Base-by-base conservation (phyloP, 2,888 invertebrate species). In the Polyploca ridens region DNA sequence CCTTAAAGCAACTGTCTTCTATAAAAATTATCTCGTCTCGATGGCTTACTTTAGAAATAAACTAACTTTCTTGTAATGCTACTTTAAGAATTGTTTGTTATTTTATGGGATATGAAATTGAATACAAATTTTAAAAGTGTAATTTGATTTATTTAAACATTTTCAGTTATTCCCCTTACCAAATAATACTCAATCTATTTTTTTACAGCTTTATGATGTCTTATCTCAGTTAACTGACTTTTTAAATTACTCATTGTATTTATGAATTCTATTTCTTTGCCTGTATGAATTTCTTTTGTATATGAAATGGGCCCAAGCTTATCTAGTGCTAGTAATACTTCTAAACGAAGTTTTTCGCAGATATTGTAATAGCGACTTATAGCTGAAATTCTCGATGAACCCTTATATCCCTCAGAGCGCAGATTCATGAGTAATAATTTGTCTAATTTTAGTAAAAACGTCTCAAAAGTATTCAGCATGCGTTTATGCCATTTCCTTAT, bases 311-410 rank as follows among this genome's bases (percentile, higher is more conserved):
- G 63, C 62, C 71, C 64, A 35, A 76, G 63, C 63, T 76, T 76
- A 64, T 76, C 76, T 10, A 75, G 65, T n/a, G 76, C 75, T 58
- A 76, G 70, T 63, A 73, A 69, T 11, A 75, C 67, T 65, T 76
- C 77, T 16, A 71, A 60, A 0, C 76, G 73, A 49, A 76, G 69
- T 35, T 72, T 74, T 14, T 73, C 69, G 41, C 76, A 76, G 46
- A 76, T 69, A 58, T 76, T 71, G 63, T 72, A 64, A 62, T 76
- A 70, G 62, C 7, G 63, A 33, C 67, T 64, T n/a, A 66, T 70
- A 57, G 66, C 63, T 0, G 70, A 73, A 49, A 62, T 65, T 19
- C 65, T 65, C 46, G 57, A 58, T 44, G 61, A 62, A 49, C 58
- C 59, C 44, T 62, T 63, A 49, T 63, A 62, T 44, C 60, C 60